Evolutionary conservation across 2,113 vertebrate species (phyloP).

Genomic region (Xyrauchen texanus): DNA sequence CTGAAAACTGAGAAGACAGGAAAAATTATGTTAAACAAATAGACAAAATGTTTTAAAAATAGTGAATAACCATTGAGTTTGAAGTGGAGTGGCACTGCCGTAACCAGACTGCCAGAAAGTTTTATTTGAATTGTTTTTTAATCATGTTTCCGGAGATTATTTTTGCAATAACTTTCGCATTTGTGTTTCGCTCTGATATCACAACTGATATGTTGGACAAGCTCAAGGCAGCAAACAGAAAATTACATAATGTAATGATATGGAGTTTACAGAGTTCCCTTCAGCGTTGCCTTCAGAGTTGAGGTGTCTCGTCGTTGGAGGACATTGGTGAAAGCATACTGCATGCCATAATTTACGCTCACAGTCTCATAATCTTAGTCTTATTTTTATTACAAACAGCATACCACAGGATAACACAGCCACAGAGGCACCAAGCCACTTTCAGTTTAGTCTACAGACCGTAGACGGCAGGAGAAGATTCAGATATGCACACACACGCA

Average conservation of each 20-base stretch:
- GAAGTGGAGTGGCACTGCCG: neutral
- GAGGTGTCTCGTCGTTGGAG: neutral
- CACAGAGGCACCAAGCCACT: constrained; percentile 35
- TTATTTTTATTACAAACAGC: constrained; percentile 33
- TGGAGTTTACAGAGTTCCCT: too few relatives aligned
- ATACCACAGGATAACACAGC: constrained; percentile 34
- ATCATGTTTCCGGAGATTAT: neutral
- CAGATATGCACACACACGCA: constrained; percentile 1
- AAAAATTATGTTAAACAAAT: too few relatives aligned
- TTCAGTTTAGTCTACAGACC: constrained; percentile 40
- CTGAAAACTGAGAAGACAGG: too few relatives aligned
- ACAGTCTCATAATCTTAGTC: constrained; percentile 18
- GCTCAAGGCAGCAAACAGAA: neutral
- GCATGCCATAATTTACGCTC: constrained; percentile 3
- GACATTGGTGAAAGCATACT: constrained; percentile 1
- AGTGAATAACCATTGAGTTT: too few relatives aligned
- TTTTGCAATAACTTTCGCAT: neutral
- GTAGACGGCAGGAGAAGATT: constrained; percentile 21
- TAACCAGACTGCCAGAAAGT: neutral
- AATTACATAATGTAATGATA: neutral
- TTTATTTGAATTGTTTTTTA: too few relatives aligned
- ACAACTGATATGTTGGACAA: neutral
- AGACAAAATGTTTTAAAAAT: too few relatives aligned
- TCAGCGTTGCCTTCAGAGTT: too few relatives aligned
- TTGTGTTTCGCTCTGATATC: neutral